Base-by-base conservation (phyloP, 2,888 invertebrate genomes). In the Drosophila ustulata region DNA sequence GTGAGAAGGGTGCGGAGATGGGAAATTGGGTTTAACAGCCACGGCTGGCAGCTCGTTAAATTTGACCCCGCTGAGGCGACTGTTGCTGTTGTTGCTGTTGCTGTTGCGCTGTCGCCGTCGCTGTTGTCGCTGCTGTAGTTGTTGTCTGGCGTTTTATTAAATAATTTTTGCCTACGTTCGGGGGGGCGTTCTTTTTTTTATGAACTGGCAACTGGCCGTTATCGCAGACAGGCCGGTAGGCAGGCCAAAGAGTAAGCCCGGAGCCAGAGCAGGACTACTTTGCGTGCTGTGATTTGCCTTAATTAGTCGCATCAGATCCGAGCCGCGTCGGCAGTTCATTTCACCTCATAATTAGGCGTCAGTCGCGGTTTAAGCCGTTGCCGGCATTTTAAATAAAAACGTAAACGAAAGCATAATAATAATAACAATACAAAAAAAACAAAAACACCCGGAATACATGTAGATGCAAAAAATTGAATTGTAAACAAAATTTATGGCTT, bases 21-120 rank as follows among this genome's bases (percentile, higher is more conserved):
- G 84, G 84, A 83, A 87, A 80, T 89, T 89, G 88, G 71, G 87
- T 83, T 83, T 83, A 88, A 88, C 83, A 66, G 87, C 68, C 64
- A 46, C 53, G 76, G 57, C 80, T 76, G 83, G 71, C 66, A 75
- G 79, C 82, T 89, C 88, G 89, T 88, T 89, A 84, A 89, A 88
- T 77, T 88, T 71, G 76, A 71, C 66, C 58, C 71, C 64, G 66
- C 71, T 75, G 68, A 51, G 79, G 64, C 68, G 45, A 58, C 61
- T 43, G 49, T 64, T 59, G 39, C 23, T 65, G 63, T 52, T 47
- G 30, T 30, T 51, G 23, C 13, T 34, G 63, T 56, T 41, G 25
- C 11, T 3, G 32, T 43, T 30, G 28, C 18, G 18, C 25, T 34
- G 63, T 56, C 34, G 25, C 11, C 9, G 32, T 43, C 50, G 23